Evolutionary conservation across 2,888 invertebrate species (phyloP), one percentile per base, ranked within the genome.

Genomic region (Drosophila hamatofila): DNA sequence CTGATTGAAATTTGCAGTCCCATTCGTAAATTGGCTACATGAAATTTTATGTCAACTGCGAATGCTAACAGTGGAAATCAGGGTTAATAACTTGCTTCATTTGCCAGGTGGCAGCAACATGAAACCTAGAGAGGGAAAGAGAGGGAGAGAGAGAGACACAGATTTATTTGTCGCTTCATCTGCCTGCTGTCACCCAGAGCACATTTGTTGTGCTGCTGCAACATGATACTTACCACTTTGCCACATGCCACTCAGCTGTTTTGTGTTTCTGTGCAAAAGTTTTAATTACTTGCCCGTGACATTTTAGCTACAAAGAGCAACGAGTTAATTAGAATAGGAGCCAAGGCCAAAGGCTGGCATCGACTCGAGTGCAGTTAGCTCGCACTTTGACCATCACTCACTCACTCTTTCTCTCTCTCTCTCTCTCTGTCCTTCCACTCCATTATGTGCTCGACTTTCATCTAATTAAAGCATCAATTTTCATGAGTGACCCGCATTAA

Each of bases 1-100:
- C 55, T 30, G 55, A 75, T 62, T 66, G 75, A 75, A 71, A 75
- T 62, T 71, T 27, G 62, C 62, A 33, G 58, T 42, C 39, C 8
- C 25, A 74, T 58, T 33, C 54, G 42, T 18, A 61, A 75, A 71
- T 74, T 73, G 68, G 52, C 48, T 41, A 16, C 60, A 55, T 30
- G 18, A 27, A 16, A 48, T 35, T 35, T 1, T 0, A 27, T 58
- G 21, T 37, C 46, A 68, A 56, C 46, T 63, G 27, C 42, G 14
- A 37, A 44, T 37, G n/a, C 12, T 33, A 65, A 64, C 54, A 35
- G 30, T 37, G 37, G 25, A 39, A 61, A 44, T 39, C 23, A n/a
- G 18, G 35, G 33, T 51, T 56, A 14, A 14, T 33, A 11, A 11
- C 25, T 25, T 35, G 58, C 39, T 37, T n/a, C 42, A 37, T 63